Conservation (phyloP, 2,113 vertebrate species). For the Rhinoderma darwinii region DNA sequence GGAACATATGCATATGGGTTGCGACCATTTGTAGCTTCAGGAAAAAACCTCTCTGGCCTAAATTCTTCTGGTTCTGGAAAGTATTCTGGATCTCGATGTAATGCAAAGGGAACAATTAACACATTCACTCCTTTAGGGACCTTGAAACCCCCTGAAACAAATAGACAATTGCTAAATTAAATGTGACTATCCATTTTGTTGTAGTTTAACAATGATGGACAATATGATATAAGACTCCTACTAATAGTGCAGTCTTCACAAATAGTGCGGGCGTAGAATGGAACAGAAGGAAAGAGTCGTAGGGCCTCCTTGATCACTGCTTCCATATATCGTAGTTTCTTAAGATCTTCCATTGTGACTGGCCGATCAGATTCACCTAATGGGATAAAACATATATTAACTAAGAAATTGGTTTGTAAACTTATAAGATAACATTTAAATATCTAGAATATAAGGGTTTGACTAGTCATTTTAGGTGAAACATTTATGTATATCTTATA, state of each 20-base stretch:
- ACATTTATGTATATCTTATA: no score
- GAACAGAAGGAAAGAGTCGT: slow-evolving; percentile 89
- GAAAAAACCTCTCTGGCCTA: slow-evolving; percentile 86
- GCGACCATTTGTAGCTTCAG: slow-evolving; percentile 79
- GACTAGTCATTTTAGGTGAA: no score
- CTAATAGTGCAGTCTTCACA: slow-evolving; percentile 82
- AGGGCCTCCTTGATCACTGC: slow-evolving; percentile 92
- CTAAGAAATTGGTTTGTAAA: no score
- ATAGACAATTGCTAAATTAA: background rate
- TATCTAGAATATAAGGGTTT: no score
- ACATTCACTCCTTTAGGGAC: slow-evolving; percentile 77
- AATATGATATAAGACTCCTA: slow-evolving; percentile 66
- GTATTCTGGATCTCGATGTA: slow-evolving; percentile 84
- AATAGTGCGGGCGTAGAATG: slow-evolving; percentile 82
- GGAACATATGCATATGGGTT: slow-evolving; percentile 87
- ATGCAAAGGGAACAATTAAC: slow-evolving; percentile 78
- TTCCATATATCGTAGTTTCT: slow-evolving; percentile 88
- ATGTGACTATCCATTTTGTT: background rate
- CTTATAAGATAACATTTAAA: no score
- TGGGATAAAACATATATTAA: background rate
- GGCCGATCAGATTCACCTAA: slow-evolving; percentile 78
- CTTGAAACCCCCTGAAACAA: slow-evolving; percentile 77
- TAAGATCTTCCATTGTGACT: slow-evolving; percentile 82
- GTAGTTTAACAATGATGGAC: background rate
- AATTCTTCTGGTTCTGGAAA: slow-evolving; percentile 91